These are phyloP conservation scores for Strigops habroptila DNA, from an alignment of 2,113 vertebrate species.

Conservation along the genomic window DNA sequence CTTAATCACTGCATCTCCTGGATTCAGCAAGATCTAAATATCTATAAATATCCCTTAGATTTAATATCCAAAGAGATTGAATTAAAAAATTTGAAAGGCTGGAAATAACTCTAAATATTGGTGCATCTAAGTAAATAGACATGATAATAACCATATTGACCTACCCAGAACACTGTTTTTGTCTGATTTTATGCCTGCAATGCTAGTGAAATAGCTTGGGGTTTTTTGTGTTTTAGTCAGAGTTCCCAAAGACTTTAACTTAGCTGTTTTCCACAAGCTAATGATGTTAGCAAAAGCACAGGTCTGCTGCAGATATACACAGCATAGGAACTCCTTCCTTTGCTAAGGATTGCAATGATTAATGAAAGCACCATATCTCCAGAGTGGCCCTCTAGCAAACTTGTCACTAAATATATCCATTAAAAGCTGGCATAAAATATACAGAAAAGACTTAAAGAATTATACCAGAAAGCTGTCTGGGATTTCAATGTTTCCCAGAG, in stretches of 20 bases:
- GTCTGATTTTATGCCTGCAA: not conserved
- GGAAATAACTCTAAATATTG: not conserved
- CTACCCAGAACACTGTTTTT: fast-evolving
- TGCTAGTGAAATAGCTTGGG: not conserved
- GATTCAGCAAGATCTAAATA: not conserved
- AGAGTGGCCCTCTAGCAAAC: conserved; percentile 7
- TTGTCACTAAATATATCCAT: conserved; percentile 15
- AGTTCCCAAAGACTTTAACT: not conserved
- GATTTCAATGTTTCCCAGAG: conserved; percentile 29
- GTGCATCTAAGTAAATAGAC: not conserved
- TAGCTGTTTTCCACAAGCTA: not conserved
- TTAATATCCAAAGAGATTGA: not conserved
- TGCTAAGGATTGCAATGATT: not conserved
- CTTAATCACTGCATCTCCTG: not conserved
- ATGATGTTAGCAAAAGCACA: not conserved
- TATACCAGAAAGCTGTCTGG: not conserved
- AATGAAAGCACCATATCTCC: conserved; percentile 4
- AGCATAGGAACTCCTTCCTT: not conserved
- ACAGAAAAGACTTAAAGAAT: conserved; percentile 24
- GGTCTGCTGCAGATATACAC: not conserved
- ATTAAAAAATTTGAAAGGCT: not conserved
- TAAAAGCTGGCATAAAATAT: conserved; percentile 20
- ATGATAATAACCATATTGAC: not conserved
- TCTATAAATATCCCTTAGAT: not conserved
- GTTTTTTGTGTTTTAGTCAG: not conserved